These are phyloP conservation scores for Mesembrinibis cayennensis DNA, from an alignment of 2,113 vertebrate genomes.

Conservation along the genomic window DNA sequence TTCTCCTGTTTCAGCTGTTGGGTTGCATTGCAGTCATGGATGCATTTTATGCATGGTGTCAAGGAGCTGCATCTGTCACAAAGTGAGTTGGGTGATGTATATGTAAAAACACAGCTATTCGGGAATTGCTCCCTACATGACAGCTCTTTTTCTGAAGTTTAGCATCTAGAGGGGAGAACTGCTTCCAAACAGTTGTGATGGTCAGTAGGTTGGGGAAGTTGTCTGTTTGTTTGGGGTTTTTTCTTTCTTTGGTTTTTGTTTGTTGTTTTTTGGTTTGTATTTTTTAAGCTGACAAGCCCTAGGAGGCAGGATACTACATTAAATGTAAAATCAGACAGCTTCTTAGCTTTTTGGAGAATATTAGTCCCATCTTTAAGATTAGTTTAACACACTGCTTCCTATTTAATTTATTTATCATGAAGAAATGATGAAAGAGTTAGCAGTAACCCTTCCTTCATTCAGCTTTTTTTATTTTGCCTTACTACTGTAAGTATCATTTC, in stretches of 20 bases:
- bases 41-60: not conserved
- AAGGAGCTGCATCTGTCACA: not conserved
- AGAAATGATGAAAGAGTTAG: not conserved
- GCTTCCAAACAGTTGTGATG: not conserved
- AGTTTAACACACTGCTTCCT: not conserved
- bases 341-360: not conserved
- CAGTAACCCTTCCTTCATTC: not conserved
- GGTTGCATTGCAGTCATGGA: not conserved
- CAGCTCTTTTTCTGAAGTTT: not conserved
- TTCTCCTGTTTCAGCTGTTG: not conserved
- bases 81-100: not conserved
- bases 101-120: not conserved
- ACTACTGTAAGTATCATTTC: not conserved
- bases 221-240: not conserved
- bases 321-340: not conserved
- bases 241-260: not conserved
- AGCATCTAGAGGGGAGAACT: not conserved
- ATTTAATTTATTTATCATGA: not conserved
- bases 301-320: not conserved
- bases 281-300: not conserved
- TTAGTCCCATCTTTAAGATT: not conserved
- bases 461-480: not conserved
- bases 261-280: not conserved
- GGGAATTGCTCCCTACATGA: fast-evolving
- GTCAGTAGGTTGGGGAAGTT: not conserved